Conservation (phyloP, 1,140 invertebrate species). For the Pararge aegeria region DNA sequence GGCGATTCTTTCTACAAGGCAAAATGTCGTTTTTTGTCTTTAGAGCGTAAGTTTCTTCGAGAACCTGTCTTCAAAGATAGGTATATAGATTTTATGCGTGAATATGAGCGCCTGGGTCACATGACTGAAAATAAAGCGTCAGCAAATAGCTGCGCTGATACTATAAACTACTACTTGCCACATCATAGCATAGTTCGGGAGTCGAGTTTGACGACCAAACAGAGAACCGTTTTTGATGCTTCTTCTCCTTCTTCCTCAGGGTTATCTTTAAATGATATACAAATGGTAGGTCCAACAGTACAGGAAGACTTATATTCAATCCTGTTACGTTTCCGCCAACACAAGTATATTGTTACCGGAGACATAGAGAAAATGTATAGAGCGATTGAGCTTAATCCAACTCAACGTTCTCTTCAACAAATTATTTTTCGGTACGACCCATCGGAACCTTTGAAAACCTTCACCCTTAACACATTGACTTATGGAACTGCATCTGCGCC, state of each 20-base stretch:
- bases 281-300: constrained; percentile 22
- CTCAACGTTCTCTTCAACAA: constrained; percentile 31
- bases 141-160: no score
- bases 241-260: constrained; percentile 24
- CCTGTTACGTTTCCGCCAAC: constrained; percentile 26
- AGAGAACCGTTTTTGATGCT: constrained; percentile 35
- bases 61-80: background rate
- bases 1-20: no score
- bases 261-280: constrained; percentile 34
- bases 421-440: constrained; percentile 31
- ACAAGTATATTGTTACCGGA: constrained; percentile 28
- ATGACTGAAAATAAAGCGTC: constrained; percentile 20
- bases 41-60: constrained; percentile 3
- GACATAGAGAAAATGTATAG: constrained; percentile 40
- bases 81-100: constrained; percentile 9
- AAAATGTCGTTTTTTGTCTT: constrained; percentile 12
- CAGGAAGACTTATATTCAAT: constrained; percentile 30
- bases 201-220: constrained; percentile 22
- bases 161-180: constrained; percentile 24
- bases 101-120: constrained; percentile 49
- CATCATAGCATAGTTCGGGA: constrained; percentile 29
- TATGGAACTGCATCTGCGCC: constrained; percentile 32
- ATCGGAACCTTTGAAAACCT: constrained; percentile 8
- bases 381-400: constrained; percentile 18
- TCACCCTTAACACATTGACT: constrained; percentile 32